phyloP scores from a whole-genome alignment of 2,797 vertebrate genomes.

The Hapalemur alaotrensis region DNA sequence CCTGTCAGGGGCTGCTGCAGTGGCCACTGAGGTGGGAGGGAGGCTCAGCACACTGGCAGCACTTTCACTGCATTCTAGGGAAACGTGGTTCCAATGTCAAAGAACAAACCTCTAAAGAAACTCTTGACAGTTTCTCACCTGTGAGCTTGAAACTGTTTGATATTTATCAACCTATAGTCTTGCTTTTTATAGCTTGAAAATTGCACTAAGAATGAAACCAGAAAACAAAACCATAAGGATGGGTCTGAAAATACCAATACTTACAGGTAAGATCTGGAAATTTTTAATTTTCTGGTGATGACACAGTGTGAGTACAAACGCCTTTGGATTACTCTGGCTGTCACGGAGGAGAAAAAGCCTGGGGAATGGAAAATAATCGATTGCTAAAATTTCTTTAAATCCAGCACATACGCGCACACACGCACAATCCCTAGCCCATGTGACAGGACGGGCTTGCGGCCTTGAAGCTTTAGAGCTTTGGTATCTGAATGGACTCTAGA shows the following conservation, averaged over 20 bases:
- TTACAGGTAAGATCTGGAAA: conserved; percentile 98
- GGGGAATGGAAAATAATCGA: conserved; percentile 25
- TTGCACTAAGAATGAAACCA: neutral
- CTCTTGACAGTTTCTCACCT: neutral
- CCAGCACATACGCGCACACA: no score
- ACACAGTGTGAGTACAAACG: conserved; percentile 98
- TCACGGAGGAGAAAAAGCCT: conserved; percentile 98
- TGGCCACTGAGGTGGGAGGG: fast-evolving
- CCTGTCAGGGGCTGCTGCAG: fast-evolving
- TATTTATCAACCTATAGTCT: fast-evolving
- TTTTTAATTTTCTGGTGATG: conserved; percentile 99
- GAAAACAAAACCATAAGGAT: fast-evolving
- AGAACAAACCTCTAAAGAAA: neutral
- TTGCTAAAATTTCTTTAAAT: neutral
- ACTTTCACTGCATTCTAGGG: neutral
- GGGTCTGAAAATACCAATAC: conserved; percentile 70
- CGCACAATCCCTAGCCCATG: fast-evolving
- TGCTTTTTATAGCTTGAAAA: neutral
- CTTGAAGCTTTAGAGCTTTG: fast-evolving
- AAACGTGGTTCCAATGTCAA: neutral
- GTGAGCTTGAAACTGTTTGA: neutral
- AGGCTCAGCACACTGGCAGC: fast-evolving
- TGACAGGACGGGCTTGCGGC: neutral
- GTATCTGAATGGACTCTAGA: neutral
- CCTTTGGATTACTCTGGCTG: conserved; percentile 99